Evolutionary conservation across 2,888 invertebrate species (phyloP).

Genomic region (Perizoma affinitatum): DNA sequence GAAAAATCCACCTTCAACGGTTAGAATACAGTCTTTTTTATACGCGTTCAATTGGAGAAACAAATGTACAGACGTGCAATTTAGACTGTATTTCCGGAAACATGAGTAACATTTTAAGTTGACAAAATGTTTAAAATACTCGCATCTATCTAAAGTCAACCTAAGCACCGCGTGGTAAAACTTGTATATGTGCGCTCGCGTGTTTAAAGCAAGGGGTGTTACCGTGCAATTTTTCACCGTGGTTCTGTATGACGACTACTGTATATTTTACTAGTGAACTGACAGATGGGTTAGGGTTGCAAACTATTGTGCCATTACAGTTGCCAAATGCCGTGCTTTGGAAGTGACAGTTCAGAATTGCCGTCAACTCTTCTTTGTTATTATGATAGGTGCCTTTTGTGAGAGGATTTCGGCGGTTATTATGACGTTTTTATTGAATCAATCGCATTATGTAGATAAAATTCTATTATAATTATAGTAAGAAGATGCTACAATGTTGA

Average conservation of each 20-base stretch:
- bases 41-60: conserved; percentile 60
- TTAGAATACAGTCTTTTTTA: conserved; percentile 54
- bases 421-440: conserved; percentile 33
- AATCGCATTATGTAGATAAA: conserved; percentile 25
- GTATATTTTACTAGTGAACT: conserved; percentile 83
- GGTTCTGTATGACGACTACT: conserved; percentile 71
- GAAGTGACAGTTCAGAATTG: conserved; percentile 76
- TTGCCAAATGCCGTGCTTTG: conserved; percentile 71
- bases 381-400: conserved; percentile 29
- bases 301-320: conserved; percentile 81
- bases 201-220: conserved; percentile 65
- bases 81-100: conserved; percentile 83
- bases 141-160: conserved; percentile 61
- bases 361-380: conserved; percentile 55
- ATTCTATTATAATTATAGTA: not conserved
- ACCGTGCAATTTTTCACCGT: conserved; percentile 77
- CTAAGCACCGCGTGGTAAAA: conserved; percentile 44
- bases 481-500: no score
- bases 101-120: conserved; percentile 84
- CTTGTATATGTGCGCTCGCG: conserved; percentile 32
- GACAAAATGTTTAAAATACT: conserved; percentile 82
- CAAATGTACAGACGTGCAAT: conserved; percentile 80
- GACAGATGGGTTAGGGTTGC: conserved; percentile 81
- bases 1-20: conserved; percentile 51
- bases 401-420: conserved; percentile 28